A percentile compares a stretch with the other conserved stretches of the same genome.
Conservation (phyloP, 2,888 invertebrate species). For the Nomada ferruginata region DNA sequence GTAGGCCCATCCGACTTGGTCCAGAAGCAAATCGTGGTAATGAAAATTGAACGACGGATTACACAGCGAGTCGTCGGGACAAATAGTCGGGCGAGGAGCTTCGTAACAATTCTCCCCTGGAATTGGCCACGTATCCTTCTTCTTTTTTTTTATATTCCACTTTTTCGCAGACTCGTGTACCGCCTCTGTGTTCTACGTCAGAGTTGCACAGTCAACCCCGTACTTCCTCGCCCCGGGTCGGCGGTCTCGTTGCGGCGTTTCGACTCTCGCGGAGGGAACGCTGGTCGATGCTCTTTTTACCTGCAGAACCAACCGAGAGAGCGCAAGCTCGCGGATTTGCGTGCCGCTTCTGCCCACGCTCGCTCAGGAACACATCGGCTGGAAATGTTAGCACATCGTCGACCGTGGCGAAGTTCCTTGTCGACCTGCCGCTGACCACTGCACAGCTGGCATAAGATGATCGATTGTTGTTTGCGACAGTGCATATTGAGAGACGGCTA, state of each 20-base stretch:
- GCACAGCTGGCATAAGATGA: no score
- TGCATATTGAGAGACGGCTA: no score
- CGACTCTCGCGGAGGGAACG: background rate
- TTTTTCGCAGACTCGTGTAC: constrained; percentile 54
- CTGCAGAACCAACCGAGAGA: constrained; percentile 40
- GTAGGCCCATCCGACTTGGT: constrained; percentile 46
- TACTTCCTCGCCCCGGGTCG: constrained; percentile 28
- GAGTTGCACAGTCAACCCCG: constrained; percentile 65
- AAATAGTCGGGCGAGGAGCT: constrained; percentile 51
- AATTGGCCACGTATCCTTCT: constrained; percentile 56
- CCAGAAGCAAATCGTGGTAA: constrained; percentile 66
- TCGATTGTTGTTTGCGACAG: no score
- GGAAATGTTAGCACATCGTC: constrained; percentile 28
- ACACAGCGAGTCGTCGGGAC: constrained; percentile 51
- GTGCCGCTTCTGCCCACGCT: constrained; percentile 44
- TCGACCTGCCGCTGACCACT: background rate
- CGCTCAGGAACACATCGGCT: constrained; percentile 25
- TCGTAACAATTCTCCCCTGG: constrained; percentile 63
- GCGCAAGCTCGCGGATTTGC: constrained; percentile 61
- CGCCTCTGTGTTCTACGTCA: constrained; percentile 56
- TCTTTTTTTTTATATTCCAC: constrained; percentile 4
- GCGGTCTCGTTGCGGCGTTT: constrained; percentile 54
- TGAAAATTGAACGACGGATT: constrained; percentile 69
- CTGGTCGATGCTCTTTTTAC: constrained; percentile 58
- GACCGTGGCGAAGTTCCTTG: background rate